Base-by-base conservation (phyloP, 2,797 vertebrate genomes). In the Peromyscus nudipes region DNA sequence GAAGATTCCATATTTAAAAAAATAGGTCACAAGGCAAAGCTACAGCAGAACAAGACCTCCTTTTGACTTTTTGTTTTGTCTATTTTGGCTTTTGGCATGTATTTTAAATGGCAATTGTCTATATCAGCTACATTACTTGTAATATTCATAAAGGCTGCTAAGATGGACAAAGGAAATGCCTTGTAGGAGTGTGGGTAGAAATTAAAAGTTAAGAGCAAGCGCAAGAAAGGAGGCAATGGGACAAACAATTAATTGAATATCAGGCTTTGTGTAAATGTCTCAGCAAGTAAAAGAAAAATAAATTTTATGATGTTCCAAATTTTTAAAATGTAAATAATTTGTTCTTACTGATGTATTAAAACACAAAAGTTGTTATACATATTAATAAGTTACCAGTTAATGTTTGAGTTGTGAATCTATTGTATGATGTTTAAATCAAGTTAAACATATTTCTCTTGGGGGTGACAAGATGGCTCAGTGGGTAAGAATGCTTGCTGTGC, bases 81-180 rank as follows among this genome's bases (percentile, higher is more conserved):
- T 81, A 97, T 97, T 84, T 98, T 98, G 92, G 94, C 96, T 97
- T 98, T 96, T 97, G 96, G 97, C 95, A 87, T 98, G 95, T 96
- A 97, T 98, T 98, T 98, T 98, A 97, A 98, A 98, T 98, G 95
- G 89, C 97, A 97, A 92, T 98, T 98, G 95, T 98, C 98, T 99
- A 97, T 98, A 98, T 98, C 95, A 96, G 98, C 96, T 98, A 98
- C 96, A 98, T 98, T 98, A 98, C 98, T 97, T 97, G 97, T 98
- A 98, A 89, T 95, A 97, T 98, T 98, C 98, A 95, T 98, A 98
- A 98, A 98, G 94, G 98, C 92, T 94, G 94, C 97, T 98, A 83
- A 97, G 98, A 97, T 60, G 27, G 40, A 34, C 9, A 37, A 87
- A 96, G 62, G 23, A 64, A 69, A 23, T 8, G 67, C 23, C 21